Conservation (phyloP, 2,888 invertebrate genomes). For the Sphecodes monilicornis region DNA sequence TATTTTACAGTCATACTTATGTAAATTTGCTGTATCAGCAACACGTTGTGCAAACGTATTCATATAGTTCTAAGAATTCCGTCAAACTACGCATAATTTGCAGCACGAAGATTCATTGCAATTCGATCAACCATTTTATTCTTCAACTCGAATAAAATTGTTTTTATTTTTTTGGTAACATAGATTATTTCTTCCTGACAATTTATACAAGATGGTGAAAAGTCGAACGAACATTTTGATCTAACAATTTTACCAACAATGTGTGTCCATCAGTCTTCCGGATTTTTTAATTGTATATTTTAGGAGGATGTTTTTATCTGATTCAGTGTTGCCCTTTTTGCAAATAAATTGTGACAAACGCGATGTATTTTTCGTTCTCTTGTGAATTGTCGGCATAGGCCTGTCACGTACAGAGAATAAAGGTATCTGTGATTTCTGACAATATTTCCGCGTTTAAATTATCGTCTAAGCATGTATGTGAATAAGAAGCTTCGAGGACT, state of each 20-base stretch:
- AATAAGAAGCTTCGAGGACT: slow-evolving; percentile 31
- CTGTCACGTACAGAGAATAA: slow-evolving; percentile 8
- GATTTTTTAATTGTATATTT: slow-evolving; percentile 17
- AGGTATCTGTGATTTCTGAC: slow-evolving; percentile 55
- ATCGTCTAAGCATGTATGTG: slow-evolving; percentile 29
- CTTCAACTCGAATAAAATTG: neutral
- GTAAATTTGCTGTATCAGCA: slow-evolving; percentile 55
- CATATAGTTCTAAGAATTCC: neutral
- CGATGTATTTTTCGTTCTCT: neutral
- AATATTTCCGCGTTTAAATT: slow-evolving; percentile 44
- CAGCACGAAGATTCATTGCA: neutral
- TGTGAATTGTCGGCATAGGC: neutral
- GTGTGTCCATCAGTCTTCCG: slow-evolving; percentile 23
- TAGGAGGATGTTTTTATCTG: neutral
- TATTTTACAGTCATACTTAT: slow-evolving; percentile 22
- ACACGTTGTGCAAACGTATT: slow-evolving; percentile 9
- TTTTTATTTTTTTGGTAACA: neutral
- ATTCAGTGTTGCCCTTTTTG: neutral
- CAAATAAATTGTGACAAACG: slow-evolving; percentile 23
- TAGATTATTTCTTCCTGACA: neutral
- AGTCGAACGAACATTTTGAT: neutral
- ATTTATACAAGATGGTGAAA: neutral
- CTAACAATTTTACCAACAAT: neutral
- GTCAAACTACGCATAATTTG: neutral
- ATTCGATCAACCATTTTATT: neutral